Evolutionary conservation across 2,113 vertebrate species (phyloP), one percentile per base, ranked within the genome.

Genomic region (Ammodramus savannarum): DNA sequence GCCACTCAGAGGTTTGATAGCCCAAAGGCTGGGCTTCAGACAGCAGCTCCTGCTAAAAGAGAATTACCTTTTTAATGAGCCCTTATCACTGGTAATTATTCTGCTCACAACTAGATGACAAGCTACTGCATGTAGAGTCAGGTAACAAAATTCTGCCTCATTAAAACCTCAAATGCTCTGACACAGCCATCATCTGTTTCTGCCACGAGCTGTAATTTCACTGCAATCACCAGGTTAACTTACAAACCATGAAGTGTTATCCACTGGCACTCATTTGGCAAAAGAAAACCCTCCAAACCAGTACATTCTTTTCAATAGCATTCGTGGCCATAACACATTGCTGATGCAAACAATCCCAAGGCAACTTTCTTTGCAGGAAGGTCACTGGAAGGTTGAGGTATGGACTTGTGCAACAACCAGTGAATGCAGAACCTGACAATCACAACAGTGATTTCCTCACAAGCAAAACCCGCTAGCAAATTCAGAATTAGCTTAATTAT

Each of bases 111-210:
- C 38, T 55, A 73, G 58, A 73, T 67, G 75, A 77, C 79, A 95
- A 74, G 72, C 67, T 83, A 29, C 74, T 62, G 44, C 34, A 90
- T 83, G 75, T n/a, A 73, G 41, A 39, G 59, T 46, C 16, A 2
- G 39, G 49, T 90, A 55, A 83, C 51, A 71, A 77, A 52, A 90
- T 81, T 81, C 74, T 71, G 51, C 72, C 85, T 85, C 80, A 77
- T 94, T 95, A 95, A 91, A 96, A 89, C 36, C 55, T 87, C 67
- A 77, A 31, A 66, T 26, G 5, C 43, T 81, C 65, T 81, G n/a
- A 43, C 36, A 63, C 29, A 79, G 17, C 43, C 51, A 29, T 80
- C 82, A 36, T 67, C 80, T 63, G 69, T 66, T 89, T 68, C 81
- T 85, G 51, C 63, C 65, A 86, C 0, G 0, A 89, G 67, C 59